Percentiles rank a stretch among this genome's conserved stretches.
These are phyloP conservation scores for Gobio occitaniae DNA, from an alignment of 2,797 vertebrate genomes.

Conservation along the genomic window DNA sequence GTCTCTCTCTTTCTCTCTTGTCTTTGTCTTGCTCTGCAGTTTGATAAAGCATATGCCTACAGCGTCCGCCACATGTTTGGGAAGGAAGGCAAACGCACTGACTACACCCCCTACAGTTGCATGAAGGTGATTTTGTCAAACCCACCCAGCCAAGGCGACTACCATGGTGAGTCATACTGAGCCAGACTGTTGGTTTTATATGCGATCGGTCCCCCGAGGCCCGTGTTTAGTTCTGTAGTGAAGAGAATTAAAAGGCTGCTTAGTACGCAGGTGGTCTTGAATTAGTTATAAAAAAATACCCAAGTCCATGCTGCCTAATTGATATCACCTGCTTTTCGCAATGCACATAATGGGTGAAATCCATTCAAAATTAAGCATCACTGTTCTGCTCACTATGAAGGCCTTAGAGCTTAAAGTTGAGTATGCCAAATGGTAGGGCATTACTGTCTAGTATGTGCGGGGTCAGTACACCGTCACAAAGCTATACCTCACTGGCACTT, in stretches of 20 bases:
- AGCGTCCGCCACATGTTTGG: constrained; percentile 95
- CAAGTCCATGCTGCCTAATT: neutral
- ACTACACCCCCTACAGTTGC: constrained; percentile 98
- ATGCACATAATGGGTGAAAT: constrained; percentile 6
- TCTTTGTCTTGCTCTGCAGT: constrained; percentile 78
- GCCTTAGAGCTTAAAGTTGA: neutral
- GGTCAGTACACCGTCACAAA: neutral
- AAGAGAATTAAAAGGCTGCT: constrained; percentile 25
- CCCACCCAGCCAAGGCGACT: constrained; percentile 93
- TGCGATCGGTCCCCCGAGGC: constrained; percentile 32
- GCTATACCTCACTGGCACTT: neutral
- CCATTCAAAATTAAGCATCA: neutral
- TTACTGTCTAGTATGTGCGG: neutral
- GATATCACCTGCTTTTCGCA: constrained; percentile 12
- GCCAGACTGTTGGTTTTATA: constrained; percentile 59
- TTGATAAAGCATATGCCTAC: constrained; percentile 98
- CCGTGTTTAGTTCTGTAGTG: constrained; percentile 12
- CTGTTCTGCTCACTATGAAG: neutral
- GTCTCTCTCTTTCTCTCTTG: constrained; percentile 63
- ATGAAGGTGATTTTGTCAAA: constrained; percentile 99
- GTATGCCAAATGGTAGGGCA: neutral
- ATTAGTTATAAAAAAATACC: constrained; percentile 33
- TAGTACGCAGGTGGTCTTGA: constrained; percentile 39
- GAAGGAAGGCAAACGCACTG: constrained; percentile 94
- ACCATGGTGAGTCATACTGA: constrained; percentile 87